Percentiles rank a stretch among this genome's conserved stretches.
These are phyloP conservation scores for Zophobas morio DNA, from an alignment of 1,140 invertebrate species.

Conservation along the genomic window DNA sequence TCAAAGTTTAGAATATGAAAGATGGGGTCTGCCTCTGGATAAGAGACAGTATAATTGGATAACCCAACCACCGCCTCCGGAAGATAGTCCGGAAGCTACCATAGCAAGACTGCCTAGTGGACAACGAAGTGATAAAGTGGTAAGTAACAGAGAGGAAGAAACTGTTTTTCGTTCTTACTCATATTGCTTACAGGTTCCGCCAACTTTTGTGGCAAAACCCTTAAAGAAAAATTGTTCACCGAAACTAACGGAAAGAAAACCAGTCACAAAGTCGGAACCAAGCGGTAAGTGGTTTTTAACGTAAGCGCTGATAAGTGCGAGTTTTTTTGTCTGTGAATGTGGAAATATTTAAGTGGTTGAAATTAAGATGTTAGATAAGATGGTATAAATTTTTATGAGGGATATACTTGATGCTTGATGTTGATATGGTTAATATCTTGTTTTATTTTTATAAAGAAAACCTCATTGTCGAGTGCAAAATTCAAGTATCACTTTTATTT, in stretches of 20 bases:
- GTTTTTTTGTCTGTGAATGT: slow-evolving; percentile 8
- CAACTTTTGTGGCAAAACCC: slow-evolving; percentile 72
- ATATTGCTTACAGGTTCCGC: slow-evolving; percentile 69
- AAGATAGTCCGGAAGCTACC: slow-evolving; percentile 85
- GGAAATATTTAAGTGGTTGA: not conserved
- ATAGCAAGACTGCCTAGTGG: slow-evolving; percentile 86
- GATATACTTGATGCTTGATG: too few species aligned
- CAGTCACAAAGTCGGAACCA: slow-evolving; percentile 62
- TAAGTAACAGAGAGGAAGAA: slow-evolving; percentile 66
- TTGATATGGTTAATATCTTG: too few species aligned
- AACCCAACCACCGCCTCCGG: slow-evolving; percentile 88
- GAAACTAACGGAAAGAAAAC: slow-evolving; percentile 71
- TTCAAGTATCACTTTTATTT: too few species aligned
- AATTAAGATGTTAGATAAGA: not conserved
- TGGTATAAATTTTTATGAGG: too few species aligned
- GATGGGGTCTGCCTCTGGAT: slow-evolving; percentile 88
- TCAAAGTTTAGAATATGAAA: slow-evolving; percentile 89
- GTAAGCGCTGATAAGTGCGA: not conserved
- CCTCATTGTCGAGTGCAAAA: too few species aligned
- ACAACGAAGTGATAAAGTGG: slow-evolving; percentile 83
- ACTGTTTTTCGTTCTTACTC: not conserved
- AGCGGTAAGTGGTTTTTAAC: slow-evolving; percentile 60
- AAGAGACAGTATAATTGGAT: slow-evolving; percentile 95
- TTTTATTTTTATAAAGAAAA: too few species aligned
- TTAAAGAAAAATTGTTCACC: slow-evolving; percentile 76